Evolutionary conservation across 2,797 vertebrate genomes (phyloP).

Genomic region (Xiphophorus birchmanni): DNA sequence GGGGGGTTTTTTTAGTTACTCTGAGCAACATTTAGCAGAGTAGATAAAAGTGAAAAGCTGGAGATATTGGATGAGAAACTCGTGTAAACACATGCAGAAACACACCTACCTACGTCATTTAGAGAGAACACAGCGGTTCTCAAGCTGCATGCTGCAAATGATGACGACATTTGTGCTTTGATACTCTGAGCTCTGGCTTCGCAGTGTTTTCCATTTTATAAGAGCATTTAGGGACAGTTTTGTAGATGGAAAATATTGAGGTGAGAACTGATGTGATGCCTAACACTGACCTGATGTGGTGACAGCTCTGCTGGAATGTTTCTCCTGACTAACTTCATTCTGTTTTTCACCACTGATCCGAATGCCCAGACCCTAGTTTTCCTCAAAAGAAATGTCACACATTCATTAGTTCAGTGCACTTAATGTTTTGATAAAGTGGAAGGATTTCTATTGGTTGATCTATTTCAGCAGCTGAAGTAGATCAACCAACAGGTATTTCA

Average conservation of each 20-base stretch:
- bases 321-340: not conserved
- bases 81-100: not conserved
- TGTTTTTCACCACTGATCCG: not conserved
- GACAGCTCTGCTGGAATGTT: not conserved
- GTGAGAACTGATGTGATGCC: not conserved
- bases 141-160: not conserved
- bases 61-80: not conserved
- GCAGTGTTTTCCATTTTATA: not conserved
- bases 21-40: not conserved
- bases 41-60: not conserved
- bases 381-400: not conserved
- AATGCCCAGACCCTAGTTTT: not conserved
- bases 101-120: not conserved
- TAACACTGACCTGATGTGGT: not conserved
- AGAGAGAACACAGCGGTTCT: not conserved
- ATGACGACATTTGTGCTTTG: not conserved
- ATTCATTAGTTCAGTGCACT: not conserved
- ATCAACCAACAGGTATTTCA: not conserved
- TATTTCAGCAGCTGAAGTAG: not conserved
- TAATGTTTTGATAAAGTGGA: not conserved
- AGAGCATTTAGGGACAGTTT: not conserved
- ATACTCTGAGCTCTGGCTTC: not conserved
- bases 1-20: not conserved
- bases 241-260: not conserved
- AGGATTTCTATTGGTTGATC: no score